phyloP scores from a whole-genome alignment of 2,113 vertebrate species.

The Cavia aperea region DNA sequence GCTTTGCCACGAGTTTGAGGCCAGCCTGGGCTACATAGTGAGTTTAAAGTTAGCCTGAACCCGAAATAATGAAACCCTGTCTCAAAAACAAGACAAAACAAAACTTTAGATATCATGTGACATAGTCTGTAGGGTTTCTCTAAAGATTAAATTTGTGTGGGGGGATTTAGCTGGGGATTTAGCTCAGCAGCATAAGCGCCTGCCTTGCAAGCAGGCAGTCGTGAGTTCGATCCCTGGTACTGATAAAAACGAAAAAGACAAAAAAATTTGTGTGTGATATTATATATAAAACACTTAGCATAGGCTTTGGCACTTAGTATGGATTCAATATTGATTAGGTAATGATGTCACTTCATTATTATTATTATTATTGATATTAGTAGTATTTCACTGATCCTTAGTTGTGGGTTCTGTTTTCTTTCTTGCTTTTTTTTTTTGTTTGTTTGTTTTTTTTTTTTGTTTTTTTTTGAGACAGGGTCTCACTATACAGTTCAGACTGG shows the following conservation, averaged over 20 bases:
- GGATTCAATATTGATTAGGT: not conserved
- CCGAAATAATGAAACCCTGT: not conserved
- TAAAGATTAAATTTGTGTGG: conserved; percentile 14
- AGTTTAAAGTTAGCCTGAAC: not conserved
- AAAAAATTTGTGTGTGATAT: not conserved
- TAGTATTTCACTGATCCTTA: not conserved
- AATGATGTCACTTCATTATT: not conserved
- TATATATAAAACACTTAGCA: not conserved
- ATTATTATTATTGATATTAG: not conserved
- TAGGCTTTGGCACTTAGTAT: not conserved
- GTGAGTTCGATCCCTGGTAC: no score
- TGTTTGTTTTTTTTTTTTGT: not conserved
- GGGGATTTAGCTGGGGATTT: no score
- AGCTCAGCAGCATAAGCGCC: no score
- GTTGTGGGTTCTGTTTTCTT: not conserved
- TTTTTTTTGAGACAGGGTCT: no score
- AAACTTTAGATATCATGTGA: not conserved
- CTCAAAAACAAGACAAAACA: not conserved
- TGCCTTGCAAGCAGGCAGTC: no score
- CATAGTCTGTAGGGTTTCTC: not conserved
- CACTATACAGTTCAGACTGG: no score
- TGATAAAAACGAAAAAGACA: no score
- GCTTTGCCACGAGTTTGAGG: not conserved
- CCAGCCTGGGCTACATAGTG: not conserved
- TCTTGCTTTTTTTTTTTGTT: not conserved